Conservation (phyloP, 2,888 invertebrate species). For the Lissocephala sabroskyi region DNA sequence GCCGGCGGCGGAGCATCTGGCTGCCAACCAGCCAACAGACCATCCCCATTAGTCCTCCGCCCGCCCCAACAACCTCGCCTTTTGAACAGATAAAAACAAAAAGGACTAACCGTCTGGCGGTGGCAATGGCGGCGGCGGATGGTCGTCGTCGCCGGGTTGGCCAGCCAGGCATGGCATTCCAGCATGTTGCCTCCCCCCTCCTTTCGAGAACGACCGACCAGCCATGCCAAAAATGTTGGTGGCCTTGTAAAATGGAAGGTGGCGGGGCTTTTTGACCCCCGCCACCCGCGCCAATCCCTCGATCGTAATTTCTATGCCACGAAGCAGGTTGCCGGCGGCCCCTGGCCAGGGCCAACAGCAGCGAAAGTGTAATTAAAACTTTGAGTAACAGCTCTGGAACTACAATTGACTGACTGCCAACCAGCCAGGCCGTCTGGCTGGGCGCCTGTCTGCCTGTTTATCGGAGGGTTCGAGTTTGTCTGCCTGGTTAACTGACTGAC, state of each 20-base stretch:
- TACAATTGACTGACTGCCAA: slow-evolving; percentile 55
- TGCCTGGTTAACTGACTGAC: slow-evolving; percentile 1
- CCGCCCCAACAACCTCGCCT: neutral
- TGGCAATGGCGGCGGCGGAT: too few relatives aligned
- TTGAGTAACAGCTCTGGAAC: slow-evolving; percentile 65
- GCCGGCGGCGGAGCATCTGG: slow-evolving; percentile 7
- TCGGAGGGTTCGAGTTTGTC: neutral
- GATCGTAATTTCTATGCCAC: neutral
- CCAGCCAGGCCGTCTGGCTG: slow-evolving; percentile 15
- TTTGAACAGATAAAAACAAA: neutral
- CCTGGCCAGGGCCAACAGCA: too few relatives aligned
- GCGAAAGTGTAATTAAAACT: slow-evolving; percentile 69
- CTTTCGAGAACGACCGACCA: slow-evolving; percentile 10
- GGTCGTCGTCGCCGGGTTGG: neutral
- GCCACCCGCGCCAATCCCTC: neutral
- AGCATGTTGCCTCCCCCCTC: neutral
- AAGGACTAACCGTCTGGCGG: too few relatives aligned
- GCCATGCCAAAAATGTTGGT: slow-evolving; percentile 34
- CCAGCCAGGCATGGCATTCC: neutral
- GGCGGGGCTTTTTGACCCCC: too few relatives aligned
- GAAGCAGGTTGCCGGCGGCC: neutral
- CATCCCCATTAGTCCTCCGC: slow-evolving; percentile 10
- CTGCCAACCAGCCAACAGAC: slow-evolving; percentile 14
- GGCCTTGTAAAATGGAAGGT: slow-evolving; percentile 41
- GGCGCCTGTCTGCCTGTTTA: neutral